Percentiles rank a stretch among this genome's conserved stretches.
Evolutionary conservation across 2,113 vertebrate species (phyloP).

Genomic region (Pica pica): DNA sequence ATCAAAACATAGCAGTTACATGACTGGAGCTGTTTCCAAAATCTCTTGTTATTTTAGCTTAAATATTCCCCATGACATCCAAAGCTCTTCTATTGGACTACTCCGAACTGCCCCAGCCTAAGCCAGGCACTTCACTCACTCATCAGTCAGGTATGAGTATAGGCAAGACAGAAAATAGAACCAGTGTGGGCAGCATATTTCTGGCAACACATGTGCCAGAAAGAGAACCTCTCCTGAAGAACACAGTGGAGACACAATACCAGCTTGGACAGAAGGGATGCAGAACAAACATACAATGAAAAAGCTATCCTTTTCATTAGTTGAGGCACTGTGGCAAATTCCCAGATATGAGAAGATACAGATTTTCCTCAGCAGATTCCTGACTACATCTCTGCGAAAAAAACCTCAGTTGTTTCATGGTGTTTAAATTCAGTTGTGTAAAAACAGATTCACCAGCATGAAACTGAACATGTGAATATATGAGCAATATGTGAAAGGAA

Average conservation of each 20-base stretch:
- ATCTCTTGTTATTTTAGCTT: not conserved
- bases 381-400: not conserved
- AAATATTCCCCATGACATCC: not conserved
- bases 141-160: not conserved
- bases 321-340: fast-evolving
- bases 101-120: not conserved
- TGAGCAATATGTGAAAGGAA: not conserved
- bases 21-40: not conserved
- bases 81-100: not conserved
- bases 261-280: not conserved
- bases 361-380: not conserved
- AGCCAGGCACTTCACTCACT: not conserved
- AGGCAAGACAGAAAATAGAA: not conserved
- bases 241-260: not conserved
- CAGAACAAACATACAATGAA: not conserved
- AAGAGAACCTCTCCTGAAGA: not conserved
- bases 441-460: not conserved
- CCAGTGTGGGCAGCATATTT: not conserved
- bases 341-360: not conserved
- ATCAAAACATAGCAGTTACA: not conserved
- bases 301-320: not conserved
- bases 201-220: not conserved
- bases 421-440: not conserved
- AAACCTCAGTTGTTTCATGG: not conserved
- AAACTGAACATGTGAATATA: not conserved